Conservation (phyloP, 64 coral and sea anemone species). For the Orbicella faveolata region DNA sequence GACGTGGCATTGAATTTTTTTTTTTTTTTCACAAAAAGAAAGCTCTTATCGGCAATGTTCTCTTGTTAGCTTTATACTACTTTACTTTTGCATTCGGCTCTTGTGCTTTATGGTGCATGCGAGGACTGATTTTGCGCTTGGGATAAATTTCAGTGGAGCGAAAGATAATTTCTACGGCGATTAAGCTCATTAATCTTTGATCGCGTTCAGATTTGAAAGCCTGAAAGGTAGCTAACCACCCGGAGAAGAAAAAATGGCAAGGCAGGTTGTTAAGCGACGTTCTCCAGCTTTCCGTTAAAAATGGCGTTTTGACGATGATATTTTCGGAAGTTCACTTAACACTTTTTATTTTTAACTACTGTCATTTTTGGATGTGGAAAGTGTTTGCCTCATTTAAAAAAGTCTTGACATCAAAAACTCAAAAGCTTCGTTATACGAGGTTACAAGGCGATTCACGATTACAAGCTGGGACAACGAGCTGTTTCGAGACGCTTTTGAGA, state of each 20-base stretch:
- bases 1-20: not conserved
- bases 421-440: too few relatives aligned
- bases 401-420: too few relatives aligned
- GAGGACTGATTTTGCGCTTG: slow-evolving; percentile 56
- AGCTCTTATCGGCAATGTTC: not conserved
- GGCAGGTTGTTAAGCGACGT: slow-evolving; percentile 1
- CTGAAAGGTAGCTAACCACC: slow-evolving; percentile 20
- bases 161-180: slow-evolving; percentile 43
- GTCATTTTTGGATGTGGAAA: too few relatives aligned
- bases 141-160: slow-evolving; percentile 65
- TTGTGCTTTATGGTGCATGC: not conserved
- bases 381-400: too few relatives aligned
- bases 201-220: slow-evolving; percentile 43
- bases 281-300: not conserved
- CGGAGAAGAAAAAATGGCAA: not conserved
- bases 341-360: too few relatives aligned
- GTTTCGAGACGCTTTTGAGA: not conserved
- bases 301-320: too few relatives aligned
- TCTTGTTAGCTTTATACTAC: not conserved
- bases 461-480: too few relatives aligned
- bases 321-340: too few relatives aligned
- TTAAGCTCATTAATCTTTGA: slow-evolving; percentile 49
- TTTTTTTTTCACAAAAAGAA: not conserved
- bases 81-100: not conserved
- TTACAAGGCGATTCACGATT: too few relatives aligned